Evolutionary conservation across 2,888 invertebrate species (phyloP).

Genomic region (Stomorhina lunata): DNA sequence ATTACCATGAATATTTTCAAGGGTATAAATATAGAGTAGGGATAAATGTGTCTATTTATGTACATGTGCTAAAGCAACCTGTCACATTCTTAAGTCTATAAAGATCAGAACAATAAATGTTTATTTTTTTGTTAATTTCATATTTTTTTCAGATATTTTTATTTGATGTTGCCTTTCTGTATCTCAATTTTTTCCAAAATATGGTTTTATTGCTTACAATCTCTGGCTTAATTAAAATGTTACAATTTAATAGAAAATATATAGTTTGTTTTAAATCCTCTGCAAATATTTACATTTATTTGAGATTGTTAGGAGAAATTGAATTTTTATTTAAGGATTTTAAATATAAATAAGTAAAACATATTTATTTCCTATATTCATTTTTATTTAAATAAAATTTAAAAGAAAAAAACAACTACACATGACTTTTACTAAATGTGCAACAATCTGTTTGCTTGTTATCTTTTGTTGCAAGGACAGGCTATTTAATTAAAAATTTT

Average conservation of each 20-base stretch:
- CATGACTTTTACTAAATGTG: background rate
- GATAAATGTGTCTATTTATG: slow-evolving; percentile 58
- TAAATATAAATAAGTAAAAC: too few relatives aligned
- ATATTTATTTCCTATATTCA: background rate
- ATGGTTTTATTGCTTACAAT: background rate
- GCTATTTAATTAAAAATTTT: background rate
- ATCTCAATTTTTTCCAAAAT: background rate
- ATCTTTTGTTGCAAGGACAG: too few relatives aligned
- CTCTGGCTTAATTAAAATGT: background rate
- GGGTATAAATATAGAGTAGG: too few relatives aligned
- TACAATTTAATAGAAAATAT: background rate
- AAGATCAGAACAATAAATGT: slow-evolving; percentile 63
- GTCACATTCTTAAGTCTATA: slow-evolving; percentile 63
- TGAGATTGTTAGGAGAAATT: background rate
- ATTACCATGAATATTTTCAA: background rate
- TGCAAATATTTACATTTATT: background rate
- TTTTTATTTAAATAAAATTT: background rate
- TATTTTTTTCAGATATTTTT: background rate
- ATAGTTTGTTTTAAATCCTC: too few relatives aligned
- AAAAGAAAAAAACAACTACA: too few relatives aligned
- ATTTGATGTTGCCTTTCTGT: background rate
- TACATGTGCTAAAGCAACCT: slow-evolving; percentile 63
- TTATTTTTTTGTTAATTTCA: slow-evolving; percentile 35
- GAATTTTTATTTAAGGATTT: background rate
- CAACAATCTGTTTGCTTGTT: background rate